Conservation (phyloP, 2,888 invertebrate species). For the Aleiodes alternator region DNA sequence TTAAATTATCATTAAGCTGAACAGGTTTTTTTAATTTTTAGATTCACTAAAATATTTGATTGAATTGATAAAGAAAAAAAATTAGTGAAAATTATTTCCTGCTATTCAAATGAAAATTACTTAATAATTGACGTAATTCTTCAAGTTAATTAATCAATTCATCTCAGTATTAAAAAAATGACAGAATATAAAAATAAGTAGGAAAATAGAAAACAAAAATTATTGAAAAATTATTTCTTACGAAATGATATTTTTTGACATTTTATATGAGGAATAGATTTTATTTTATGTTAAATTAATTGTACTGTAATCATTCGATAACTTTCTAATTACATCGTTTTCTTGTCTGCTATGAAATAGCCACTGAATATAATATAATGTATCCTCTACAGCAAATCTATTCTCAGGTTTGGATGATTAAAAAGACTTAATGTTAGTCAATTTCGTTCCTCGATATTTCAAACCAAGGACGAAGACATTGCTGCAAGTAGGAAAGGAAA, state of each 20-base stretch:
- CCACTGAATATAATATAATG: not conserved
- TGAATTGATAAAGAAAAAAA: too few relatives aligned
- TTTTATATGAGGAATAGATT: constrained; percentile 5
- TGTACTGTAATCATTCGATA: constrained; percentile 15
- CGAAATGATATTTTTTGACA: constrained; percentile 10
- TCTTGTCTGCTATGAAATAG: constrained; percentile 5
- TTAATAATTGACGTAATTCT: too few relatives aligned
- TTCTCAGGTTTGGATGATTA: not conserved
- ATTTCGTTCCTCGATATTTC: not conserved
- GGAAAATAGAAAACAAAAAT: not conserved
- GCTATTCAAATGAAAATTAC: too few relatives aligned
- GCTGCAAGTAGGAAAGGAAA: not conserved
- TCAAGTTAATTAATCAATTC: too few relatives aligned
- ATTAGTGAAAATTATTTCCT: too few relatives aligned
- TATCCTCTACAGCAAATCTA: not conserved
- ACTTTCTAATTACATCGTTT: constrained; percentile 43
- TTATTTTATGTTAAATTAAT: constrained; percentile 2
- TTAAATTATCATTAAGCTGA: too few relatives aligned
- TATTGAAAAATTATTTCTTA: not conserved
- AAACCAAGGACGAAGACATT: constrained; percentile 13
- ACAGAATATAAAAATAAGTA: too few relatives aligned
- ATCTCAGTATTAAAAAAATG: not conserved
- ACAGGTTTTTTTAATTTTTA: too few relatives aligned
- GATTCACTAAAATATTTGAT: too few relatives aligned
- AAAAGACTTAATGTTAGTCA: constrained; percentile 16